phyloP scores from a whole-genome alignment of 2,113 vertebrate genomes.

The Brachionichthys hirsutus region DNA sequence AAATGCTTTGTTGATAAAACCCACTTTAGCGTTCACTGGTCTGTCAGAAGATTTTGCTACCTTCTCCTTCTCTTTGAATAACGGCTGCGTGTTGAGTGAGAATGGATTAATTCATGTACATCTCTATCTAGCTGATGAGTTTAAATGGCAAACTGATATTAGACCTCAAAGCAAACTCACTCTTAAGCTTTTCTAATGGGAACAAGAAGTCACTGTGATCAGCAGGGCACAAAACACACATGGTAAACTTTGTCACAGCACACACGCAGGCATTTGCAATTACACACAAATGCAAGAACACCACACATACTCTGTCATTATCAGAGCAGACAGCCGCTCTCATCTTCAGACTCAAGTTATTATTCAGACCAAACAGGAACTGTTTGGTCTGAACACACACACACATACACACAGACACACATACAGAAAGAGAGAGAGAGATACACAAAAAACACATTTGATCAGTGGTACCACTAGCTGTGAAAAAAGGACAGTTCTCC shows the following conservation, averaged over 20 bases:
- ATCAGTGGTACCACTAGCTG: constrained; percentile 63
- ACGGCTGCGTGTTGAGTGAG: constrained; percentile 6
- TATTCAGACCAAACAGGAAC: constrained; percentile 34
- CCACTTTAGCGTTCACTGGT: constrained; percentile 30
- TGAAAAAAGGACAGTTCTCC: constrained; percentile 62
- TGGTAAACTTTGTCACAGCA: neutral
- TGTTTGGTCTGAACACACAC: constrained; percentile 17
- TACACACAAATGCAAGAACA: constrained; percentile 2
- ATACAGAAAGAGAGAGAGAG: neutral
- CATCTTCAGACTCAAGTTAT: constrained; percentile 22
- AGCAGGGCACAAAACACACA: neutral
- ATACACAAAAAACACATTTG: constrained; percentile 50
- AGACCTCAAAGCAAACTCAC: constrained; percentile 15
- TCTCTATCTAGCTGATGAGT: constrained; percentile 30
- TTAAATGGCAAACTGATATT: constrained; percentile 31
- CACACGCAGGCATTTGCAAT: neutral
- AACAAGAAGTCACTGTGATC: constrained; percentile 13
- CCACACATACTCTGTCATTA: constrained; percentile 23
- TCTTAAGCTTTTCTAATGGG: constrained; percentile 10
- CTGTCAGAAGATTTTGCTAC: constrained; percentile 36
- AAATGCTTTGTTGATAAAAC: constrained; percentile 63
- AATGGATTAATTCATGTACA: neutral
- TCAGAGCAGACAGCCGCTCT: constrained; percentile 17
- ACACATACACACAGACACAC: constrained; percentile 13
- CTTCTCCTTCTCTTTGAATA: constrained; percentile 24